Evolutionary conservation across 2,797 vertebrate species (phyloP).

Genomic region (Coracias cyanogaster): DNA sequence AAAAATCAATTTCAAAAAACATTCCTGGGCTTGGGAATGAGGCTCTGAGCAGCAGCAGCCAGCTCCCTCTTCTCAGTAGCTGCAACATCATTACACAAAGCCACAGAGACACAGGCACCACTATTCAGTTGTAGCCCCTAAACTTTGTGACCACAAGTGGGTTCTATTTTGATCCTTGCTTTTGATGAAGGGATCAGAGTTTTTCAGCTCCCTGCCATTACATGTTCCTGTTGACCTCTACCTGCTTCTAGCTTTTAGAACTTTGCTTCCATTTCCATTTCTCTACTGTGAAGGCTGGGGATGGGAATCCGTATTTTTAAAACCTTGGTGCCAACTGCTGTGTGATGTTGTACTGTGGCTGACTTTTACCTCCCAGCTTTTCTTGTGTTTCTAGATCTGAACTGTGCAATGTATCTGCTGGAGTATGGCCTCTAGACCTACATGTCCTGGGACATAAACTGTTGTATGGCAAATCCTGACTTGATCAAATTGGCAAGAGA

Average conservation of each 20-base stretch:
- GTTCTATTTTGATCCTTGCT: conserved; percentile 57
- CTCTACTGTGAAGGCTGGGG: conserved; percentile 34
- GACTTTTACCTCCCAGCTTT: conserved; percentile 15
- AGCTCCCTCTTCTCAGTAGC: background rate
- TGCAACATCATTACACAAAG: conserved; percentile 34
- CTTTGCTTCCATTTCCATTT: conserved; percentile 65
- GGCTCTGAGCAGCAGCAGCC: background rate
- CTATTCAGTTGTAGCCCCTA: conserved; percentile 57
- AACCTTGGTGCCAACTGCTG: conserved; percentile 20
- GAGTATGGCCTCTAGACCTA: background rate
- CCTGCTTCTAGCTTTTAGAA: conserved; percentile 57
- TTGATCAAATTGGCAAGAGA: background rate
- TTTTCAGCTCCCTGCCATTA: conserved; percentile 63
- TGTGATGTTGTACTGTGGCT: conserved; percentile 23
- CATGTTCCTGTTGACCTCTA: conserved; percentile 67
- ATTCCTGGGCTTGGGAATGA: background rate
- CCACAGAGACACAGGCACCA: background rate
- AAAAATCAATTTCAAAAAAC: conserved; percentile 28
- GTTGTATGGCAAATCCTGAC: background rate
- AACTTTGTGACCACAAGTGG: conserved; percentile 26
- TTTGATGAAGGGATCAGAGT: conserved; percentile 67
- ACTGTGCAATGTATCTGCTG: background rate
- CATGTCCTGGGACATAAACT: background rate
- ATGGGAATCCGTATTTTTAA: conserved; percentile 56
- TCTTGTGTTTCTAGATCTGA: conserved; percentile 18